These are phyloP conservation scores for Perizoma affinitatum DNA, from an alignment of 2,888 invertebrate species.

Conservation along the genomic window DNA sequence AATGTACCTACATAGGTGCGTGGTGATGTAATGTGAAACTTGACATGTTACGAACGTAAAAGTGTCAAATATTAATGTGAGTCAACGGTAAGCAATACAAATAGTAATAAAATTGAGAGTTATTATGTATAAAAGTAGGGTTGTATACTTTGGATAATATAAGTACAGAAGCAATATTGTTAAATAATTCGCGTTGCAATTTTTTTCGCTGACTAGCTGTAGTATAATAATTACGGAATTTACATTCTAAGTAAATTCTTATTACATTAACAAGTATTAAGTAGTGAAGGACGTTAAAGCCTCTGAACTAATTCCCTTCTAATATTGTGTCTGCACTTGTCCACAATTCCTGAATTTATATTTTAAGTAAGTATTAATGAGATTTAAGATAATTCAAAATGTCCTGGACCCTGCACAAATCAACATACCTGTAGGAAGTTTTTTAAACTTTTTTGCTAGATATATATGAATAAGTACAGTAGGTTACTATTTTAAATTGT, in stretches of 20 bases:
- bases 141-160: too few relatives aligned
- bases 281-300: too few relatives aligned
- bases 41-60: constrained; percentile 25
- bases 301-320: not conserved
- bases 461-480: not conserved
- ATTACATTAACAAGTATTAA: too few relatives aligned
- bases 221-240: too few relatives aligned
- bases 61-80: constrained; percentile 59
- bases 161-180: too few relatives aligned
- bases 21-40: not conserved
- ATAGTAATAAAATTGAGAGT: constrained; percentile 12
- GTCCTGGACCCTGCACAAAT: constrained; percentile 19
- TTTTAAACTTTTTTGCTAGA: not conserved
- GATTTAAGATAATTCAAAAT: constrained; percentile 5
- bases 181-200: too few relatives aligned
- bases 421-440: not conserved
- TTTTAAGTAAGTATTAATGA: not conserved
- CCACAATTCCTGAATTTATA: constrained; percentile 1
- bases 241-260: too few relatives aligned
- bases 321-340: not conserved
- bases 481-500: not conserved
- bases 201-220: too few relatives aligned
- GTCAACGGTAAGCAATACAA: constrained; percentile 64
- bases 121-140: not conserved
- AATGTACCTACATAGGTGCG: not conserved